Base-by-base conservation (phyloP, 2,113 vertebrate species). In the Festucalex cinctus region DNA sequence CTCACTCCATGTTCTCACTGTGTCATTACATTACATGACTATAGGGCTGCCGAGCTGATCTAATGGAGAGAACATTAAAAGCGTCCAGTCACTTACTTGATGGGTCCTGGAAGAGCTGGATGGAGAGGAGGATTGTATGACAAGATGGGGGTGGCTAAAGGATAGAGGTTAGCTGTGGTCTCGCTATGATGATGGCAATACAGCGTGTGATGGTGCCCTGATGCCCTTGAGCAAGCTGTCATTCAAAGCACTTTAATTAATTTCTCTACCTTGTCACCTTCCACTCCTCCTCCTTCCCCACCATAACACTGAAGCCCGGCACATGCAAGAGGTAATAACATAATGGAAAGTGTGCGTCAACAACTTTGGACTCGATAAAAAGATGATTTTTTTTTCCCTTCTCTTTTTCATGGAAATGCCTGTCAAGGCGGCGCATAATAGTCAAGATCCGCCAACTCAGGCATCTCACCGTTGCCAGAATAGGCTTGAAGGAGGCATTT, bases 201-300 rank as follows among this genome's bases (percentile, higher is more conserved):
- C 1, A 20, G 71, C 70, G 75, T 44, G 76, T 63, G 77, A 85
- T 70, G 75, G 86, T 77, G 70, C 81, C 74, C 44, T 68, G 3
- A 6, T 91, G 88, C 90, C 90, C 85, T 90, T 91, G 90, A 91
- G 91, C 86, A 51, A 71, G 46, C 88, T 92, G 91, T 93, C 88
- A 84, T 91, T 93, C 91, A 89, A 82, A 67, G 61, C 88, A 90
- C 82, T 88, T 91, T 91, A 86, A 91, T 90, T 93, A 92, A 88
- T 88, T 82, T 78, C 76, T 65, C 68, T 76, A 80, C 74, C 68
- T 73, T 82, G 57, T 73, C 68, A 35, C 60, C 64, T 44, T 80
- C 44, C 57, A 12, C 43, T 63, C 59, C 37, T 77, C 62, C 59
- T 26, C 70, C 68, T 79, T 66, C 73, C 68, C 61, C 69, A 60